Conservation (phyloP, 2,113 vertebrate genomes). For the Peromyscus leucopus region DNA sequence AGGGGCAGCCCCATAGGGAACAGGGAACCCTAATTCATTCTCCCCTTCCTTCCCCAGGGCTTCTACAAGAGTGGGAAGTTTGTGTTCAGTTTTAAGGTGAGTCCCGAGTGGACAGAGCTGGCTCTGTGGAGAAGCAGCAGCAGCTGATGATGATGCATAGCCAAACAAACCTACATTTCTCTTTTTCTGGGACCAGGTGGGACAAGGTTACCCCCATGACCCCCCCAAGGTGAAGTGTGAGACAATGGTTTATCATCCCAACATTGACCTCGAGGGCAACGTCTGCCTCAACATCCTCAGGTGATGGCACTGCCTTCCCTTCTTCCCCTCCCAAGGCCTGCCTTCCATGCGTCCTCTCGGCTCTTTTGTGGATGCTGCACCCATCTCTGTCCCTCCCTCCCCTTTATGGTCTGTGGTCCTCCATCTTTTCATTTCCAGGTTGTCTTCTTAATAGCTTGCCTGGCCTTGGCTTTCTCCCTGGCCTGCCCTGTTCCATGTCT, state of each 20-base stretch:
- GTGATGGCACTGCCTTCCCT: constrained; percentile 80
- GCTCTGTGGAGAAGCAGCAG: background rate
- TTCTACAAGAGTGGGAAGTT: constrained; percentile 97
- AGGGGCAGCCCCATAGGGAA: background rate
- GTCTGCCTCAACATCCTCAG: constrained; percentile 99
- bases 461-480: background rate
- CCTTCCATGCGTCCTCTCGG: too few species aligned
- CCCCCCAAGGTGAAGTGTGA: constrained; percentile 99
- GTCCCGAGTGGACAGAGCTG: constrained; percentile 40
- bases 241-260: constrained; percentile 98
- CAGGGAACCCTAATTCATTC: background rate
- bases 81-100: constrained; percentile 98
- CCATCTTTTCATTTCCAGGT: background rate
- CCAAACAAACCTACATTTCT: background rate
- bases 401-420: background rate
- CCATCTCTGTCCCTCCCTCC: background rate
- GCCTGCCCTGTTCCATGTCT: background rate
- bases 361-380: background rate
- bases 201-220: constrained; percentile 98
- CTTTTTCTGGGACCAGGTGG: constrained; percentile 89
- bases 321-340: rapidly evolving
- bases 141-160: background rate
- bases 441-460: background rate
- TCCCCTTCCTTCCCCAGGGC: constrained; percentile 85
- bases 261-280: constrained; percentile 99